Evolutionary conservation across 1,140 invertebrate species (phyloP), one percentile per base, ranked within the genome.

Genomic region (Atta colombica): DNA sequence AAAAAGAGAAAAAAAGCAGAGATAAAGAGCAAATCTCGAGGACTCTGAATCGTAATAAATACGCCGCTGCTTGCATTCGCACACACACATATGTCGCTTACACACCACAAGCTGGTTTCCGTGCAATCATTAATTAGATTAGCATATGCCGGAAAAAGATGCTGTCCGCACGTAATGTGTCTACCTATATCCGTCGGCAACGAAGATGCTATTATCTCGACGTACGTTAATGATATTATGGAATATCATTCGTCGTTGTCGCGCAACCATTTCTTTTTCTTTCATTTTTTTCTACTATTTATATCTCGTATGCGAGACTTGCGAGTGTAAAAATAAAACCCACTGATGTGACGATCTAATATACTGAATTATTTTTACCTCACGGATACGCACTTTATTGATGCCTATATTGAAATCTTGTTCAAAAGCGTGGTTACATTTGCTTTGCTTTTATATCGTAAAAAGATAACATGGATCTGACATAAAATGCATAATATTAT

Each of bases 101-200:
- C n/a, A 25, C 55, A 10, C 12, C 45, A 45, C 80, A 16, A 16
- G 49, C 51, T 16, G 35, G 28, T 89, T 89, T 75, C 35, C 60
- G 45, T 69, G 80, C 72, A 81, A 77, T 60, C 85, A 90, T 86
- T 85, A 92, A 89, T 88, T 91, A 84, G 82, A 92, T 92, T 89
- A 89, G 53, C 91, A 91, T 86, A 88, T 87, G 80, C 63, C 74
- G 87, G 88, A 87, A 92, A 92, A 90, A 82, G 85, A 86, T 81
- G 80, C 74, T 85, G 80, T 87, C 69, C 55, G 25, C 80, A 49
- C 69, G 68, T 82, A 82, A 72, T 61, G 68, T 39, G 25, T 84
- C 78, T 55, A 55, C 39, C 25, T 85, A 75, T 91, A 85, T 91
- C 65, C 75, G 49, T 65, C 35, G 45, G 21, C 21, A 35, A 65